A percentile compares a stretch with the other conserved stretches of the same genome.
Conservation (phyloP, 2,797 vertebrate species). For the Loriculus beryllinus region DNA sequence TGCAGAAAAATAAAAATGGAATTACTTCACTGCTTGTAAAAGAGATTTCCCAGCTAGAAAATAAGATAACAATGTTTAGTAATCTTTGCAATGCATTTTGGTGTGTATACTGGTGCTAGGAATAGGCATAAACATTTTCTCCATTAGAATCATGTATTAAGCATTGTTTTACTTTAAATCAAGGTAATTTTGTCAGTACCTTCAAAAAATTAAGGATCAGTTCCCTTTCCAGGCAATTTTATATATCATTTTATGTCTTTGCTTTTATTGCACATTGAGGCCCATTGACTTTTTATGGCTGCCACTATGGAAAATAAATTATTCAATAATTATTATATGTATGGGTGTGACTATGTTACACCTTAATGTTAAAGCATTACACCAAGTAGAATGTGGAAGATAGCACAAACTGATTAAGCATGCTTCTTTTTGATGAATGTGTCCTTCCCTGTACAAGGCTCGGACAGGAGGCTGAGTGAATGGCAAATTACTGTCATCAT, state of each 20-base stretch:
- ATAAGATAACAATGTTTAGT: not conserved
- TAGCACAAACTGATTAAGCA: not conserved
- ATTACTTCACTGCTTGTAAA: not conserved
- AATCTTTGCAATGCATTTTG: not conserved
- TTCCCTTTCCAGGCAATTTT: not conserved
- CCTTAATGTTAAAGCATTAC: not conserved
- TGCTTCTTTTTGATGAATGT: not conserved
- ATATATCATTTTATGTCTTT: not conserved
- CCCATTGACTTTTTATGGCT: not conserved
- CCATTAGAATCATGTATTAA: not conserved
- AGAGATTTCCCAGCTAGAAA: not conserved
- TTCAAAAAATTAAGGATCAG: not conserved
- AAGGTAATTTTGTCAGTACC: not conserved
- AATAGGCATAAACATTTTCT: not conserved
- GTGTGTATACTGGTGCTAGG: not conserved
- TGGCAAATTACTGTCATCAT: conserved; percentile 22
- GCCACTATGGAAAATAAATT: not conserved
- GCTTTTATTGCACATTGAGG: not conserved
- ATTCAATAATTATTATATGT: conserved; percentile 1
- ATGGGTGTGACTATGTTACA: not conserved
- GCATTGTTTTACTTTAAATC: not conserved
- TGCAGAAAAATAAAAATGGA: not conserved
- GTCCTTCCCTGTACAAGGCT: conserved; percentile 7
- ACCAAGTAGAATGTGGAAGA: not conserved
- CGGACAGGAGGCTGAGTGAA: not conserved